Conservation (phyloP, 2,797 vertebrate species). For the Hyperoplus lanceolatus region DNA sequence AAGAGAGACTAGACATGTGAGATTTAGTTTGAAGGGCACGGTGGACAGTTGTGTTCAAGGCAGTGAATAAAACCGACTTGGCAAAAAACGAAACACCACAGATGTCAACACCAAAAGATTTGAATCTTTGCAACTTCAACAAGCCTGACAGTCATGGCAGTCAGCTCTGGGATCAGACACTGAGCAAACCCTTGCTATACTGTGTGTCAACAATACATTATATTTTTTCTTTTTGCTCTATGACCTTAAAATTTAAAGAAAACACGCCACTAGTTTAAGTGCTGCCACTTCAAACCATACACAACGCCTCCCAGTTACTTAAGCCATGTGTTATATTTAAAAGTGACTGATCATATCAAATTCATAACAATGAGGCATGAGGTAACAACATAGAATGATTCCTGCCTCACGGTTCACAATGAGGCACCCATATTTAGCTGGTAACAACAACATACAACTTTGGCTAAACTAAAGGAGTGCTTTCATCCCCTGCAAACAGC, state of each 20-base stretch:
- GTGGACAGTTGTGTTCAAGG: not conserved
- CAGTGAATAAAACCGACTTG: not conserved
- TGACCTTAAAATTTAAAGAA: slow-evolving; percentile 22
- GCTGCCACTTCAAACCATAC: no score
- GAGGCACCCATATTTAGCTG: no score
- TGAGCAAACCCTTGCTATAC: not conserved
- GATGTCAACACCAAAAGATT: slow-evolving; percentile 5
- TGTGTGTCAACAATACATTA: not conserved
- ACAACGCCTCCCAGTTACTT: no score
- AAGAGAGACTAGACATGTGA: not conserved
- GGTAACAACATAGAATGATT: not conserved
- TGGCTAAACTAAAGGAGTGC: not conserved
- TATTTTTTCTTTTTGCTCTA: not conserved
- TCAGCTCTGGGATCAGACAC: not conserved
- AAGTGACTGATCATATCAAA: not conserved
- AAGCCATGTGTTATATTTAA: no score
- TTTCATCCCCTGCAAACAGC: not conserved
- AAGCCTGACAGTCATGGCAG: not conserved
- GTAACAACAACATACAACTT: not conserved
- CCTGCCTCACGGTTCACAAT: no score
- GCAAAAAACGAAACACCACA: slow-evolving; percentile 3
- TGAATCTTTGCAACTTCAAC: slow-evolving; percentile 1
- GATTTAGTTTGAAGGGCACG: slow-evolving; percentile 31
- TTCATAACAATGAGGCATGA: not conserved
- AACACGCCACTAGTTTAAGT: not conserved